Percentiles rank a stretch among this genome's conserved stretches.
Evolutionary conservation across 2,888 invertebrate species (phyloP).

Genomic region (Escarpia spicata): DNA sequence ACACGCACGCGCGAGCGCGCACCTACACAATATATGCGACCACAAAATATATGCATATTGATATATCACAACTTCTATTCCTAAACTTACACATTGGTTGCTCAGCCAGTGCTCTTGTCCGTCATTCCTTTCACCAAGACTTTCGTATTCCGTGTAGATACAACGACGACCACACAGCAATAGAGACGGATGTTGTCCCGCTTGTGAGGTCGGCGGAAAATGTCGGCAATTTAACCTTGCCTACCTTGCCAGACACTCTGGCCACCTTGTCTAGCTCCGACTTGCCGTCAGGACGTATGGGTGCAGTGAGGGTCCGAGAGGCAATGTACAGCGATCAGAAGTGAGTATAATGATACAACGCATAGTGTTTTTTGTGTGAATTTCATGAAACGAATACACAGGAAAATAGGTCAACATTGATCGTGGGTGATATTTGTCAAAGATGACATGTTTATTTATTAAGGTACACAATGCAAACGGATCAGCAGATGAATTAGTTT

Average conservation of each 20-base stretch:
- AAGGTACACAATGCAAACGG: too few species aligned
- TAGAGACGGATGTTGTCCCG: neutral
- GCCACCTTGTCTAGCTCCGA: neutral
- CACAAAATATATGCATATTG: too few species aligned
- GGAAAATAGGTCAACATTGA: too few species aligned
- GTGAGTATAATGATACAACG: neutral
- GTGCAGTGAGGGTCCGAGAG: neutral
- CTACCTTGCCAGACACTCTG: neutral
- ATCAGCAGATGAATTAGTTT: too few species aligned
- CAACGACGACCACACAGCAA: neutral
- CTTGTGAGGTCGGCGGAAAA: neutral
- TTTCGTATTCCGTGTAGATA: neutral
- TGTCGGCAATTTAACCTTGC: neutral
- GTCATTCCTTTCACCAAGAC: neutral
- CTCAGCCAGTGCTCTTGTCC: neutral
- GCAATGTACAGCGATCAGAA: neutral
- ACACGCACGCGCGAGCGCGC: too few species aligned
- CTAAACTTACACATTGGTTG: neutral
- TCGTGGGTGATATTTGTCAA: too few species aligned
- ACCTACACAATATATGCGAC: too few species aligned
- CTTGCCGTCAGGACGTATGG: neutral
- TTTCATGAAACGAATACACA: neutral
- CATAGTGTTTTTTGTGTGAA: neutral
- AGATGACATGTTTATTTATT: too few species aligned
- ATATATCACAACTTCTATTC: too few species aligned